Evolutionary conservation across 2,797 vertebrate genomes (phyloP).

Genomic region (Anas flavirostris): DNA sequence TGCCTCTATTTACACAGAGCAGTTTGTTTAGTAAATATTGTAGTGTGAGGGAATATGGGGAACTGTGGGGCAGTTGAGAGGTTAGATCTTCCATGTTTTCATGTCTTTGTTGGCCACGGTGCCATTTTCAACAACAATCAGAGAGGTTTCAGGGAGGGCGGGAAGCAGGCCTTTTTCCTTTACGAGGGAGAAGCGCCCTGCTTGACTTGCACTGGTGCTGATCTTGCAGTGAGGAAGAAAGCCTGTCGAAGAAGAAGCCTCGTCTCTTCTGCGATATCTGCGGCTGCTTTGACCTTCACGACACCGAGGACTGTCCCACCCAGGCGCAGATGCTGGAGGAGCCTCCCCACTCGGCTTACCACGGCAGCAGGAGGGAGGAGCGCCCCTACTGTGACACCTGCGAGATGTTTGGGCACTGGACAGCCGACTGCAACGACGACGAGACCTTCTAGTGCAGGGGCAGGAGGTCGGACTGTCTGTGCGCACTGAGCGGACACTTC

Average conservation of each 20-base stretch:
- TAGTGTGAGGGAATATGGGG: accelerated
- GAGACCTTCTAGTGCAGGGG: slow-evolving; percentile 88
- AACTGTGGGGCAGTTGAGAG: too few species aligned
- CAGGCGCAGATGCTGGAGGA: slow-evolving; percentile 92
- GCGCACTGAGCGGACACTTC: accelerated
- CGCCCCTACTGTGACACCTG: slow-evolving; percentile 97
- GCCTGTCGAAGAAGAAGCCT: slow-evolving; percentile 87
- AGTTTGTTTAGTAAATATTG: neutral
- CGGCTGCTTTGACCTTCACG: slow-evolving; percentile 95
- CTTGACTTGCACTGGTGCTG: neutral
- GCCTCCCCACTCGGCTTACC: slow-evolving; percentile 89
- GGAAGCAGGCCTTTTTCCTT: neutral
- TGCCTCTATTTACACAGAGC: neutral
- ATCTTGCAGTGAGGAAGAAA: slow-evolving; percentile 79
- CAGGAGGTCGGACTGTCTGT: neutral
- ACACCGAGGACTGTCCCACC: slow-evolving; percentile 96
- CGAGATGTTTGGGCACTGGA: slow-evolving; percentile 94
- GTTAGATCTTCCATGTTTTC: neutral
- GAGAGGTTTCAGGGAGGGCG: accelerated
- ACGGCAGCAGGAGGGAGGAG: slow-evolving; percentile 85
- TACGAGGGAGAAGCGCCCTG: accelerated
- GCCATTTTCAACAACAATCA: accelerated
- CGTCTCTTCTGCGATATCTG: slow-evolving; percentile 99
- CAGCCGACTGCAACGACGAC: slow-evolving; percentile 91
- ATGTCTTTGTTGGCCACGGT: accelerated